Evolutionary conservation across 2,888 invertebrate genomes (phyloP), one percentile per base, ranked within the genome.

Genomic region (Seladonia tumulorum): DNA sequence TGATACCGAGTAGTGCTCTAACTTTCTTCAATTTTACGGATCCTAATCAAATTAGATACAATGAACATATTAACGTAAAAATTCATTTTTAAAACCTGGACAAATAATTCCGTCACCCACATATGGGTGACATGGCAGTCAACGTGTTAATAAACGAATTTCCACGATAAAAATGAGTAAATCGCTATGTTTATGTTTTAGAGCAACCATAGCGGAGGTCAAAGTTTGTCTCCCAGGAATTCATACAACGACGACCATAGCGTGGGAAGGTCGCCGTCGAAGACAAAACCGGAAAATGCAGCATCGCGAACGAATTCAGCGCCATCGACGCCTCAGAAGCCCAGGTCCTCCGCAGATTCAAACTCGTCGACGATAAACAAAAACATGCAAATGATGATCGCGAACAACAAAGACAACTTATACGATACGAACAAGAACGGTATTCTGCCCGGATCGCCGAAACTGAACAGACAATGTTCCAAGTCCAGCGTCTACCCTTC

Each of bases 401-500:
- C 22, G 35, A 68, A 72, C 3, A 81, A 79, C 22, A 87, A 79
- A 45, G 90, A 93, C 39, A 78, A 90, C n/a, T 60, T 91, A 18
- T 87, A 90, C 71, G 92, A 93, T 60, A 72, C 90, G 18, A 93
- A 93, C 3, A 92, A 90, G 39, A 94, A 94, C 76, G 92, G 91
- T 8, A 18, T 89, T 42, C 82, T 87, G 49, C 81, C 90, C 16
- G 91, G 75, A 5, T 90, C 91, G 72, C 92, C 94, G 12, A 92
- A 85, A 29, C 10, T 78, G 5, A 75, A 85, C 29, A 93, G 90
- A 63, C 93, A 87, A 82, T 76, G 87, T 8, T 93, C 94, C 3
- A 91, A 88, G 49, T 87, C 93, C 47, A 93, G 93, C 75, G 89
- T 95, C 29, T 93, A 93, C 77, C 94, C 95, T 0, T 88, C 91